Evolutionary conservation across 2,797 vertebrate genomes (phyloP), one percentile per base, ranked within the genome.

Genomic region (Takifugu rubripes): DNA sequence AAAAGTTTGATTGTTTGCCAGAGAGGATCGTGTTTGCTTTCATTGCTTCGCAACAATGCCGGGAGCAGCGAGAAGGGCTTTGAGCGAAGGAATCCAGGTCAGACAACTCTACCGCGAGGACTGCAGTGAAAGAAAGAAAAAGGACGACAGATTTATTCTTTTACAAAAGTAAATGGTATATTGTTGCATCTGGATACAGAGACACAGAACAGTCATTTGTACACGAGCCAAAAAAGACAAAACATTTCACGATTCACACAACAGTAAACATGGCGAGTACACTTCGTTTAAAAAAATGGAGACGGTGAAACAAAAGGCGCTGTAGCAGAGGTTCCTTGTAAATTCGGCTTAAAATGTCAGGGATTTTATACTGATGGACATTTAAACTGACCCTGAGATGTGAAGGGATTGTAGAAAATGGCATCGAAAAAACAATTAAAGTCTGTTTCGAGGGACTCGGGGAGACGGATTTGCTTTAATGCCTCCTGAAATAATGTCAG

Each of bases 311-410:
- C 56, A 52, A 58, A 44, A 36, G 52, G 59, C 63, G 68, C 70
- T 58, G 53, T 16, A 54, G 58, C 56, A 61, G 54, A 54, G 26
- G 56, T 68, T 69, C 17, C 40, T 61, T 61, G 64, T 58, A 55
- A 49, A 64, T 70, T 68, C 55, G 56, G 36, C 26, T 54, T 49
- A 64, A 61, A 54, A n/a, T 25, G 54, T 63, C 26, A 51, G 51
- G 43, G 47, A 67, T 73, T 77, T 75, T 33, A 65, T 63, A 64
- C 25, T 1, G 2, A 46, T 53, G 55, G 61, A 64, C 62, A 80
- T 77, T 83, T 72, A 69, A 84, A 78, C 62, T 60, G 72, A 73
- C 78, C 88, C 86, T 85, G 82, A 90, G 81, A 81, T 74, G 71
- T 62, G 56, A 53, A 66, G 54, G 40, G 64, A 77, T 63, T 70